phyloP scores from a whole-genome alignment of 1,140 invertebrate genomes.

The Phortica variegata region DNA sequence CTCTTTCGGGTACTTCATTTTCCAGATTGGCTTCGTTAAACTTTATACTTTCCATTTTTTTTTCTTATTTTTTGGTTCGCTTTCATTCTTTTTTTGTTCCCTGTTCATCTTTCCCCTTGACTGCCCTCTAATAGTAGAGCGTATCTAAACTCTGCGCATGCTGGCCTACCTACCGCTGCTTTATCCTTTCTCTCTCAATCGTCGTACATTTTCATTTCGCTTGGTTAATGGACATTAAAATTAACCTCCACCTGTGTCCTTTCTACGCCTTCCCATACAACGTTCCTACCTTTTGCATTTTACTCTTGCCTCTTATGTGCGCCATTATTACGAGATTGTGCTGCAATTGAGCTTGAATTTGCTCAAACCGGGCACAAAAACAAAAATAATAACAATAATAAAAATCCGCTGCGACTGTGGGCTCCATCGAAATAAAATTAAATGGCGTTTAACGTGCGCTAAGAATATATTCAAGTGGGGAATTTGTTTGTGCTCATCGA shows the following conservation, averaged over 20 bases:
- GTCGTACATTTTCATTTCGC: slow-evolving; percentile 36
- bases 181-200: slow-evolving; percentile 45
- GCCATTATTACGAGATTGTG: too few species aligned
- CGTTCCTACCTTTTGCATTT: neutral
- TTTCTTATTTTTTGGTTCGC: slow-evolving; percentile 27
- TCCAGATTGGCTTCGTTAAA: slow-evolving; percentile 50
- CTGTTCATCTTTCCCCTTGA: too few species aligned
- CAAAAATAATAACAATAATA: too few species aligned
- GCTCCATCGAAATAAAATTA: too few species aligned
- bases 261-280: neutral
- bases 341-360: too few species aligned
- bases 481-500: too few species aligned
- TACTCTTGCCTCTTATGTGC: slow-evolving; percentile 13
- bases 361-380: too few species aligned
- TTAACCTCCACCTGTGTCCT: slow-evolving; percentile 37
- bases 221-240: slow-evolving; percentile 56
- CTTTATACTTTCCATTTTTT: slow-evolving; percentile 26
- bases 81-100: slow-evolving; percentile 29
- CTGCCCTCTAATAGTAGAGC: slow-evolving; percentile 9
- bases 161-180: slow-evolving; percentile 14
- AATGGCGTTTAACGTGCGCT: too few species aligned
- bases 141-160: slow-evolving; percentile 35
- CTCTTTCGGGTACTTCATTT: slow-evolving; percentile 4
- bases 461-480: too few species aligned
- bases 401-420: too few species aligned